Percentiles rank a stretch among this genome's conserved stretches.
These are phyloP conservation scores for Nemapogon koenigi DNA, from an alignment of 2,888 invertebrate genomes.

Conservation along the genomic window DNA sequence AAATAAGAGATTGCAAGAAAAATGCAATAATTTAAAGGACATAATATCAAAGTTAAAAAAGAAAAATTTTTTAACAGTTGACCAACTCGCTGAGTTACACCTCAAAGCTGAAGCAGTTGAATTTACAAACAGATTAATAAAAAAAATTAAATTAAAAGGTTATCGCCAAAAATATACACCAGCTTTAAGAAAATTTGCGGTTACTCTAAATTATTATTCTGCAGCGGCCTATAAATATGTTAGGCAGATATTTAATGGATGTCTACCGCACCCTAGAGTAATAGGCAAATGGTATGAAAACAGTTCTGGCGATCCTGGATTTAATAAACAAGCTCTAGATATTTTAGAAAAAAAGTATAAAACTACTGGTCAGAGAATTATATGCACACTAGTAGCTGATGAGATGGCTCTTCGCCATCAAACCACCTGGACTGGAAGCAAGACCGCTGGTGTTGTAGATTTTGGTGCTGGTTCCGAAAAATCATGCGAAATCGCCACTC, in stretches of 20 bases:
- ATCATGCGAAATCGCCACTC: slow-evolving; percentile 15
- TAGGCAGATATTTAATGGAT: slow-evolving; percentile 13
- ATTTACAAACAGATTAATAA: too few relatives aligned
- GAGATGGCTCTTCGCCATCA: slow-evolving; percentile 18
- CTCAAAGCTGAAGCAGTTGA: too few relatives aligned
- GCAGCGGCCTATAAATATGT: slow-evolving; percentile 14
- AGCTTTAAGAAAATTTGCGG: slow-evolving; percentile 20
- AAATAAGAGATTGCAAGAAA: slow-evolving; percentile 11
- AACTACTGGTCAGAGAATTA: slow-evolving; percentile 4
- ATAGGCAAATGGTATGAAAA: slow-evolving; percentile 3
- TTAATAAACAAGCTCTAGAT: slow-evolving; percentile 17
- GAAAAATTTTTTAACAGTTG: slow-evolving; percentile 12
- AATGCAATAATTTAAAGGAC: background rate
- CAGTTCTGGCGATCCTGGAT: slow-evolving; percentile 15
- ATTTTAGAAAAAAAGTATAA: slow-evolving; percentile 15
- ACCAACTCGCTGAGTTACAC: slow-evolving; percentile 10
- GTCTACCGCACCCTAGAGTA: background rate
- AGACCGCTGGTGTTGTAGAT: too few relatives aligned
- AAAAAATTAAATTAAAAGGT: slow-evolving; percentile 7
- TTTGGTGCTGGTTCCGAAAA: slow-evolving; percentile 10
- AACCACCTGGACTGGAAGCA: slow-evolving; percentile 15
- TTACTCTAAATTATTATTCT: too few relatives aligned
- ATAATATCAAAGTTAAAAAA: slow-evolving; percentile 9
- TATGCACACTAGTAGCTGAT: slow-evolving; percentile 16
- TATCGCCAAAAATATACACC: slow-evolving; percentile 11